These are phyloP conservation scores for Callitettix versicolor DNA, from an alignment of 1,140 invertebrate species.

Conservation along the genomic window DNA sequence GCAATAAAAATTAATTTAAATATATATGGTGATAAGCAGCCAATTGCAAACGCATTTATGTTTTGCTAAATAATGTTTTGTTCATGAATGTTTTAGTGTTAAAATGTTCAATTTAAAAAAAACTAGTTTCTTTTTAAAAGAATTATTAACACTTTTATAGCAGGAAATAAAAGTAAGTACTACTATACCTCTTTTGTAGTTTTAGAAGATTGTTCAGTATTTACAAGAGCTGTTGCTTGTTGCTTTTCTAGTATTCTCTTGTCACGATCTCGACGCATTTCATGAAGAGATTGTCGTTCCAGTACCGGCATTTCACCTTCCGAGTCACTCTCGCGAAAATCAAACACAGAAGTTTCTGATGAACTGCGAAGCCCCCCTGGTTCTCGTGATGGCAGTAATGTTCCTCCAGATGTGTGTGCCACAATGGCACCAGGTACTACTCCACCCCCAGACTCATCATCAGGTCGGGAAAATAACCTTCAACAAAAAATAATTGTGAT, in stretches of 20 bases:
- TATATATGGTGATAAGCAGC: too few species aligned
- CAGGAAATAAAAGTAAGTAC: too few species aligned
- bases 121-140: too few species aligned
- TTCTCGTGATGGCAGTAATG: conserved; percentile 10
- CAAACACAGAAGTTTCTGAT: conserved; percentile 51
- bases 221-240: neutral
- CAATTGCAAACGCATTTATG: too few species aligned
- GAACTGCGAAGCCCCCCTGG: conserved; percentile 40
- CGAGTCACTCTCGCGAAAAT: conserved; percentile 46
- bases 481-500: too few species aligned
- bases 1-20: too few species aligned
- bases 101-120: too few species aligned
- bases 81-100: too few species aligned
- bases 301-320: conserved; percentile 46
- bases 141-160: too few species aligned
- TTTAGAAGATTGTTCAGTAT: neutral
- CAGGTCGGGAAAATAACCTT: conserved; percentile 12
- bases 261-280: conserved; percentile 43
- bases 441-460: neutral
- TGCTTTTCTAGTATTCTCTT: conserved; percentile 17
- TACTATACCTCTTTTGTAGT: neutral
- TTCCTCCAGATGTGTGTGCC: too few species aligned
- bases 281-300: conserved; percentile 42
- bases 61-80: too few species aligned
- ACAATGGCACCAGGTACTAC: too few species aligned